phyloP scores from a whole-genome alignment of 1,140 invertebrate species.

The Drosophila biarmipes region DNA sequence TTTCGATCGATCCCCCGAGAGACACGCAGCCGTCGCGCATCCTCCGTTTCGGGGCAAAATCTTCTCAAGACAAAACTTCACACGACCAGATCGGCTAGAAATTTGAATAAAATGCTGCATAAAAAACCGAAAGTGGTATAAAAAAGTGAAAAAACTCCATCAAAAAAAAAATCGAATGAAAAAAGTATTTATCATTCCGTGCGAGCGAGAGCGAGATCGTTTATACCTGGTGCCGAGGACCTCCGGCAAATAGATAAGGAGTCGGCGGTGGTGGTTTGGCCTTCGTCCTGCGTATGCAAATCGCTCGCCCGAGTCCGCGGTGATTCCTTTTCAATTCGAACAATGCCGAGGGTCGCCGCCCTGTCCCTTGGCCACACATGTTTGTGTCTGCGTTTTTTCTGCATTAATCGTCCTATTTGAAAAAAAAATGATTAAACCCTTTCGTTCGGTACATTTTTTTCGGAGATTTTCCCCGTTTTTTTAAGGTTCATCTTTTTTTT shows the following conservation, averaged over 20 bases:
- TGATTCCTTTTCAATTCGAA: constrained; percentile 78
- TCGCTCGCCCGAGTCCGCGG: constrained; percentile 59
- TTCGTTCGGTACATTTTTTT: constrained; percentile 64
- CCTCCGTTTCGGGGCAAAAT: constrained; percentile 56
- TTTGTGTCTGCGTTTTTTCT: constrained; percentile 74
- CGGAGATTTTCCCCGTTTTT: constrained; percentile 74
- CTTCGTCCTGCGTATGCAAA: constrained; percentile 73
- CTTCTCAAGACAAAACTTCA: constrained; percentile 64
- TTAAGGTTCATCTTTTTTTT: constrained; percentile 44
- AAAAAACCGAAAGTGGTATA: constrained; percentile 77
- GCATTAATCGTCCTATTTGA: constrained; percentile 73
- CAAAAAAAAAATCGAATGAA: constrained; percentile 61
- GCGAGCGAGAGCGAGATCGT: constrained; percentile 45
- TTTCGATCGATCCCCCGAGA: constrained; percentile 26
- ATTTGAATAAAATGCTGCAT: constrained; percentile 74
- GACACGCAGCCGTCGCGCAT: constrained; percentile 43
- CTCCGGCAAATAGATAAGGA: constrained; percentile 77
- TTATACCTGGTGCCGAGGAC: constrained; percentile 61
- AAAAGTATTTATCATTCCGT: constrained; percentile 80
- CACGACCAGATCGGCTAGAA: constrained; percentile 62
- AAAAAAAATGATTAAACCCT: constrained; percentile 81
- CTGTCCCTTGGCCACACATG: constrained; percentile 74
- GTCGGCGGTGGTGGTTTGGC: constrained; percentile 64
- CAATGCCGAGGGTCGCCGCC: constrained; percentile 73
- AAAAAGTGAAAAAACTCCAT: constrained; percentile 79